Conservation (phyloP, 2,797 vertebrate genomes). For the Tiaroga cobitis region DNA sequence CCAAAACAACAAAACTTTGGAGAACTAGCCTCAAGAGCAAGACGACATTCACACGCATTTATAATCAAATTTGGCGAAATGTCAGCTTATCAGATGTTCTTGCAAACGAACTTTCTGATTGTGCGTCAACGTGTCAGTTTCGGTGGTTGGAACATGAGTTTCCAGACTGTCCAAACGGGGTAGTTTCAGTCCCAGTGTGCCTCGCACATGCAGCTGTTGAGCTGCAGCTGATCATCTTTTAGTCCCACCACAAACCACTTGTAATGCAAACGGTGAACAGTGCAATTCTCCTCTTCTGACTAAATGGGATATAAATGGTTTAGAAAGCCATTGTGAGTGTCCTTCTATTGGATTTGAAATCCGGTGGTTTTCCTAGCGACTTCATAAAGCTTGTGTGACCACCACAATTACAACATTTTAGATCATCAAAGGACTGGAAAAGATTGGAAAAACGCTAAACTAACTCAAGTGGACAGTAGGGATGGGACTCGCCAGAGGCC, state of each 20-base stretch:
- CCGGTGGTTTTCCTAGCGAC: not conserved
- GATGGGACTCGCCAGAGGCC: not conserved
- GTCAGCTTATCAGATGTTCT: slow-evolving; percentile 23
- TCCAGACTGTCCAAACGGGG: slow-evolving; percentile 21
- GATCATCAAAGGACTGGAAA: not conserved
- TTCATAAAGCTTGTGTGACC: not conserved
- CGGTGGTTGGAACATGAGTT: slow-evolving; percentile 32
- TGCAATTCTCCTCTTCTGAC: not conserved
- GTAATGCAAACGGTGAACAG: not conserved
- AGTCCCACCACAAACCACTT: not conserved
- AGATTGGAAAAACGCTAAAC: not conserved
- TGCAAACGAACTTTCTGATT: slow-evolving; percentile 2
- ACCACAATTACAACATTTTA: not conserved
- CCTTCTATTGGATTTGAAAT: not conserved
- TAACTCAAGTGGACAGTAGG: not conserved
- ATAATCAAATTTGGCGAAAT: not conserved
- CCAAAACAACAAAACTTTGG: not conserved
- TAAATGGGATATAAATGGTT: not conserved
- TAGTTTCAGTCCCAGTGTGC: slow-evolving; percentile 46
- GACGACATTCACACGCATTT: not conserved
- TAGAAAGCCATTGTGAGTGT: not conserved
- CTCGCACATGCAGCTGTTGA: slow-evolving; percentile 39
- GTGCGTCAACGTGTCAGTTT: slow-evolving; percentile 46
- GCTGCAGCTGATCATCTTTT: slow-evolving; percentile 19
- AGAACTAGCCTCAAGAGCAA: not conserved